phyloP scores from a whole-genome alignment of 2,113 vertebrate genomes.

The Pollachius pollachius region DNA sequence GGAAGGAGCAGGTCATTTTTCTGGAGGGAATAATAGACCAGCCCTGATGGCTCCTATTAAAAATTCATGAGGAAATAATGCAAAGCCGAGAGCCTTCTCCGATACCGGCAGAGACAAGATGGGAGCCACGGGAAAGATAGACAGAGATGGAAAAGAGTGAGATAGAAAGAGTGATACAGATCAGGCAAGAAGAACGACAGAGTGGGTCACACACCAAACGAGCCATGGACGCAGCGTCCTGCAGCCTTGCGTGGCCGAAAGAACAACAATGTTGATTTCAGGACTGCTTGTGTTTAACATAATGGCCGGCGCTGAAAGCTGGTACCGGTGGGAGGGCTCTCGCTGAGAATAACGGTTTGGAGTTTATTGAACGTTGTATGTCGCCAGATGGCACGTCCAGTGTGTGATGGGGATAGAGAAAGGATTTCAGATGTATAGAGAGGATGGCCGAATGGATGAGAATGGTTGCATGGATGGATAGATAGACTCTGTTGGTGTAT shows the following conservation, averaged over 20 bases:
- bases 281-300: not conserved
- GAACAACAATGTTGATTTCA: not conserved
- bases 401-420: not conserved
- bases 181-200: not conserved
- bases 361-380: too few species aligned
- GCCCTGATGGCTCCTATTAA: conserved; percentile 66
- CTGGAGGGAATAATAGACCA: conserved; percentile 59
- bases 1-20: conserved; percentile 57
- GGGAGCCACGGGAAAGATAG: not conserved
- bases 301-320: too few species aligned
- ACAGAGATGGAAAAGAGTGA: not conserved
- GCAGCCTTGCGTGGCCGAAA: too few species aligned
- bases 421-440: not conserved
- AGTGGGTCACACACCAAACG: too few species aligned
- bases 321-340: too few species aligned
- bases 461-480: conserved; percentile 3
- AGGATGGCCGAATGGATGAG: not conserved
- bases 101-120: conserved; percentile 25
- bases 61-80: conserved; percentile 69
- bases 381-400: too few species aligned
- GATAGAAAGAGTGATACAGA: conserved; percentile 3
- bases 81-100: conserved; percentile 32
- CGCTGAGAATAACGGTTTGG: too few species aligned
- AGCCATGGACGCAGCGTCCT: too few species aligned
- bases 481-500: not conserved